Conservation (phyloP, 2,797 vertebrate species). For the Meriones psammophilus region DNA sequence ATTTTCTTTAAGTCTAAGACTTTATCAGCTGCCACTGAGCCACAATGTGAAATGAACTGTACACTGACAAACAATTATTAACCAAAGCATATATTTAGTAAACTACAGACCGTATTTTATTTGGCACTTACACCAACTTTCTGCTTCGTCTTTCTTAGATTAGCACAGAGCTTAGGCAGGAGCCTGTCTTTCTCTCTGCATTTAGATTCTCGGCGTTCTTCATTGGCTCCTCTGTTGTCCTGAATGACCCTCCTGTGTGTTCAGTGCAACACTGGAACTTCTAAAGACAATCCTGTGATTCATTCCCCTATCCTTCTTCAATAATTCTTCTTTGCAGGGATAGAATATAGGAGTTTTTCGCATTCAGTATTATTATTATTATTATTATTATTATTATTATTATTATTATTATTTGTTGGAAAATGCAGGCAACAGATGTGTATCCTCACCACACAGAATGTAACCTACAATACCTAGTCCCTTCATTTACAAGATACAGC, state of each 20-base stretch:
- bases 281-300: not conserved
- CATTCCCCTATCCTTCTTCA: not conserved
- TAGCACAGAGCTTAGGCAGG: not conserved
- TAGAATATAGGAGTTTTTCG: constrained; percentile 5
- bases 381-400: too few relatives aligned
- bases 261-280: not conserved
- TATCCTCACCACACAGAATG: not conserved
- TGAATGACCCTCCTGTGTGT: not conserved
- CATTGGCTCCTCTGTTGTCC: not conserved
- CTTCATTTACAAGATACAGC: not conserved
- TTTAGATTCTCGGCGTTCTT: too few relatives aligned
- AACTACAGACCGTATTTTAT: constrained; percentile 51
- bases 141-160: constrained; percentile 16
- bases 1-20: constrained; percentile 66
- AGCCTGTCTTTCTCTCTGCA: not conserved
- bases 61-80: constrained; percentile 37
- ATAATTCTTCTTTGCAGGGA: not conserved
- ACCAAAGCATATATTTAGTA: constrained; percentile 37
- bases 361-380: not conserved
- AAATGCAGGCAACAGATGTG: not conserved
- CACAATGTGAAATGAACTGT: not conserved
- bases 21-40: constrained; percentile 32
- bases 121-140: constrained; percentile 62
- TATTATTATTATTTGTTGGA: not conserved
- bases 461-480: not conserved